A percentile compares a stretch with the other conserved stretches of the same genome.
These are phyloP conservation scores for Lepidurus apus DNA, from an alignment of 1,140 invertebrate genomes.

Conservation along the genomic window DNA sequence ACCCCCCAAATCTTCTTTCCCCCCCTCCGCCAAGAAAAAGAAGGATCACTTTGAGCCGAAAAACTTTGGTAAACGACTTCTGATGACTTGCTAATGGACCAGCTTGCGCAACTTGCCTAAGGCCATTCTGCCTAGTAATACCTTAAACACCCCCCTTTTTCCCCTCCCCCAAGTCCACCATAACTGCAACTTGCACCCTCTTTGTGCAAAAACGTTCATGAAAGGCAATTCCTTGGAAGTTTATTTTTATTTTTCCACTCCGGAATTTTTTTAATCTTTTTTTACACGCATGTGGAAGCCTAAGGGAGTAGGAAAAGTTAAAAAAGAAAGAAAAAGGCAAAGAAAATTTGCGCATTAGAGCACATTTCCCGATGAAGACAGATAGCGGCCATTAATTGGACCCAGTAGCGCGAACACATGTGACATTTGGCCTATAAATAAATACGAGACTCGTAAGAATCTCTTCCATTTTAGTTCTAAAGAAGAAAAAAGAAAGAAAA, in stretches of 20 bases:
- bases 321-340: not conserved
- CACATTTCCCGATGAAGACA: constrained; percentile 1
- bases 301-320: too few relatives aligned
- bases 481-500: not conserved
- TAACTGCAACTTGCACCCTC: too few relatives aligned
- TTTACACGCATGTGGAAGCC: too few relatives aligned
- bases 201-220: too few relatives aligned
- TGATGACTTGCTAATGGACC: not conserved
- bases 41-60: not conserved
- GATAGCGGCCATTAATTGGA: constrained; percentile 18
- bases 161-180: too few relatives aligned
- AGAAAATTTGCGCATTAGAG: constrained; percentile 9
- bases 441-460: constrained; percentile 2
- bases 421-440: constrained; percentile 22
- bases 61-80: not conserved
- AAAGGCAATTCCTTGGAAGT: too few relatives aligned
- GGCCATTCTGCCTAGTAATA: not conserved
- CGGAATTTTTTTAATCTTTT: too few relatives aligned
- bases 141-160: too few relatives aligned
- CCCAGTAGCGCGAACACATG: constrained; percentile 2
- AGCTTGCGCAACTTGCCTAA: too few relatives aligned
- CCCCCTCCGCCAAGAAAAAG: not conserved
- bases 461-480: not conserved
- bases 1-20: not conserved
- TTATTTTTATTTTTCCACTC: too few relatives aligned